Percentiles rank a stretch among this genome's conserved stretches.
phyloP scores from a whole-genome alignment of 2,797 vertebrate species.

The Okamejei kenojei region DNA sequence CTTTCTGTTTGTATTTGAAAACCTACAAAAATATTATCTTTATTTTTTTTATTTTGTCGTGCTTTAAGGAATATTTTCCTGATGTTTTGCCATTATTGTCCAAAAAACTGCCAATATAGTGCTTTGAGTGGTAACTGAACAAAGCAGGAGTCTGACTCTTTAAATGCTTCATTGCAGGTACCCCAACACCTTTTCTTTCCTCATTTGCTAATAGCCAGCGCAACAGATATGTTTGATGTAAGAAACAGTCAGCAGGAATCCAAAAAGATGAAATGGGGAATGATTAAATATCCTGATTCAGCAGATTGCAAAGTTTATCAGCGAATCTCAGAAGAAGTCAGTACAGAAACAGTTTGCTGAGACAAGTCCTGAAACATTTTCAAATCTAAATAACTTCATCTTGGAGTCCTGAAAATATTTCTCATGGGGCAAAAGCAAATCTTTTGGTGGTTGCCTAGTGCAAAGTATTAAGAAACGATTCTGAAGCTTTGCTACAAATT shows the following conservation, averaged over 20 bases:
- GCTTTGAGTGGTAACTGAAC: not conserved
- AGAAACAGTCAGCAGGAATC: constrained; percentile 9
- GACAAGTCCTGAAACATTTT: not conserved
- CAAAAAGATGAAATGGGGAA: not conserved
- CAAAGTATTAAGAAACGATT: not conserved
- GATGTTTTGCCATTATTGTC: not conserved
- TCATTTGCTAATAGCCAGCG: not conserved
- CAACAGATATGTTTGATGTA: not conserved
- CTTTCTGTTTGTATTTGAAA: not conserved
- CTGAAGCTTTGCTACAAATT: not conserved
- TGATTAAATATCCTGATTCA: not conserved
- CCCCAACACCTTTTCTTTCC: not conserved
- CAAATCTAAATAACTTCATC: not conserved
- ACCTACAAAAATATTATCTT: no score
- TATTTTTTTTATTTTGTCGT: not conserved
- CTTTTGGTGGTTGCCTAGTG: not conserved
- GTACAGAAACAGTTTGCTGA: not conserved
- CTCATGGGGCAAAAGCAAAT: not conserved
- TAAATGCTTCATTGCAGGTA: not conserved
- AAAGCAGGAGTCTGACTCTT: not conserved
- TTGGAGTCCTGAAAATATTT: not conserved
- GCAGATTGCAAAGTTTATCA: constrained; percentile 5
- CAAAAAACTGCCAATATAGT: not conserved
- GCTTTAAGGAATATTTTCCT: not conserved
- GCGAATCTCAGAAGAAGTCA: not conserved